Conservation (phyloP, 1,140 invertebrate genomes). For the Papilio dardanus region DNA sequence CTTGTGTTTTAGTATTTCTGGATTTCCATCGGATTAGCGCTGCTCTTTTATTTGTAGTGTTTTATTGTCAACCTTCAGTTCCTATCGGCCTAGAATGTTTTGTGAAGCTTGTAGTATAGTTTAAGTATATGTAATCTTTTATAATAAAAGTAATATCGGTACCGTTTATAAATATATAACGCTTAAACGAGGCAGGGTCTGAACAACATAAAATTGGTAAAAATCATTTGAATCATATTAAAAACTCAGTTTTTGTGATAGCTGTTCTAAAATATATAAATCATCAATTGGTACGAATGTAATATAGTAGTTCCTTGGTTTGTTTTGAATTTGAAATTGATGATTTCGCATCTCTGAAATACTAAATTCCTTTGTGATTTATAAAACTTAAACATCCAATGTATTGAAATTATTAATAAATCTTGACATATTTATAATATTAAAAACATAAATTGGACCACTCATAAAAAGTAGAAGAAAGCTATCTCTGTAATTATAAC, state of each 20-base stretch:
- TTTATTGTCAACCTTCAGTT: slow-evolving; percentile 67
- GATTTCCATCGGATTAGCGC: slow-evolving; percentile 47
- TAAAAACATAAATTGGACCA: slow-evolving; percentile 65
- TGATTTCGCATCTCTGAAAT: not conserved
- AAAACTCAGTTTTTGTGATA: slow-evolving; percentile 53
- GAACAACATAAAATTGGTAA: slow-evolving; percentile 68
- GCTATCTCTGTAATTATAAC: slow-evolving; percentile 71
- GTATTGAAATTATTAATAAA: not conserved
- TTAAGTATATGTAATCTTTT: slow-evolving; percentile 56
- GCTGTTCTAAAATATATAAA: slow-evolving; percentile 54
- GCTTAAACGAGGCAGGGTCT: slow-evolving; percentile 80
- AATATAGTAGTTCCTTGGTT: too few species aligned
- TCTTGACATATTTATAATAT: slow-evolving; percentile 53
- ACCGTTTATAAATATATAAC: slow-evolving; percentile 69
- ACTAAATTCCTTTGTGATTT: slow-evolving; percentile 9
- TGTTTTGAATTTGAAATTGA: slow-evolving; percentile 7
- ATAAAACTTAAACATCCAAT: slow-evolving; percentile 29
- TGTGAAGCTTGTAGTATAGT: slow-evolving; percentile 67
- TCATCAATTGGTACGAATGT: not conserved
- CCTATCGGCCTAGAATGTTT: slow-evolving; percentile 77
- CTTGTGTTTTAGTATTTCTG: slow-evolving; percentile 47
- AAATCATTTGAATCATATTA: slow-evolving; percentile 51
- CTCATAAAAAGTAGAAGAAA: slow-evolving; percentile 62
- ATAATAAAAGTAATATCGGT: slow-evolving; percentile 63
- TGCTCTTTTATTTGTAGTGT: slow-evolving; percentile 52